phyloP scores from a whole-genome alignment of 2,888 invertebrate genomes.

The Agonopterix heracliana region DNA sequence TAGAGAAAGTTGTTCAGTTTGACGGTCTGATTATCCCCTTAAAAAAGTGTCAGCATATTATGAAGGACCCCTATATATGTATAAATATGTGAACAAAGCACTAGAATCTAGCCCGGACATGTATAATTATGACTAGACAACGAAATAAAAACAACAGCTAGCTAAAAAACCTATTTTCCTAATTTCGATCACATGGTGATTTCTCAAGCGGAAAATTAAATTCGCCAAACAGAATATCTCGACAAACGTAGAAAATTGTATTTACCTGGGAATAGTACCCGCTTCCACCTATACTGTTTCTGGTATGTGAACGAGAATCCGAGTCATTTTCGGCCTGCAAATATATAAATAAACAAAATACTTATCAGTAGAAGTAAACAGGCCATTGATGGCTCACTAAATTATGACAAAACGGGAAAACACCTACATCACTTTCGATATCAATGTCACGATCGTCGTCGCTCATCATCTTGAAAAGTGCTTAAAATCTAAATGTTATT shows the following conservation, averaged over 20 bases:
- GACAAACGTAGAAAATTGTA: too few species aligned
- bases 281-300: slow-evolving; percentile 79
- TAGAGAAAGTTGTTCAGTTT: too few species aligned
- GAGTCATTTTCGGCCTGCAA: slow-evolving; percentile 88
- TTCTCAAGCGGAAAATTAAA: not conserved
- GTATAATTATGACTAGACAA: too few species aligned
- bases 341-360: slow-evolving; percentile 17
- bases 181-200: not conserved
- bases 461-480: slow-evolving; percentile 80
- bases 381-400: slow-evolving; percentile 16
- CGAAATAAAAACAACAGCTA: too few species aligned
- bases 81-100: too few species aligned
- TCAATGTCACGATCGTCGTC: slow-evolving; percentile 97
- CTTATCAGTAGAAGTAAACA: slow-evolving; percentile 30
- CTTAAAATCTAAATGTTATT: not conserved
- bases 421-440: slow-evolving; percentile 95
- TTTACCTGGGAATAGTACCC: slow-evolving; percentile 86
- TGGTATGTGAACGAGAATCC: slow-evolving; percentile 79
- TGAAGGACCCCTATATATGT: too few species aligned
- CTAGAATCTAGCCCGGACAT: too few species aligned
- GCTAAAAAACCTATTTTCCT: too few species aligned
- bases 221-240: too few species aligned
- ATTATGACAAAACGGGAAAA: slow-evolving; percentile 32
- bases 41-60: too few species aligned
- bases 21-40: too few species aligned